Evolutionary conservation across 1,140 invertebrate genomes (phyloP).

Genomic region (Cryptotermes secundus): DNA sequence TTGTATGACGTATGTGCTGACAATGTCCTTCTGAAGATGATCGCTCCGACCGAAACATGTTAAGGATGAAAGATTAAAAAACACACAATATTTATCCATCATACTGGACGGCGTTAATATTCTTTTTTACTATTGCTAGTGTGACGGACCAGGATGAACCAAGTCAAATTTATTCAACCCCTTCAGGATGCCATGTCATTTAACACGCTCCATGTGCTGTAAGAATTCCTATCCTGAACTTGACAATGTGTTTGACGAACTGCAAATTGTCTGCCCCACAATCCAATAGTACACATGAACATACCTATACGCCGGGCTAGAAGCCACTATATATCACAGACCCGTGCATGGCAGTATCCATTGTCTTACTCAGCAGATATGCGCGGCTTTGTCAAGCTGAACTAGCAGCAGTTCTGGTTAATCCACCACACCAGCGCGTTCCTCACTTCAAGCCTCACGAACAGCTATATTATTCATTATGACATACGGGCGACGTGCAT

Average conservation of each 20-base stretch:
- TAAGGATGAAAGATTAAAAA: too few relatives aligned
- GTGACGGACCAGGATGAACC: too few relatives aligned
- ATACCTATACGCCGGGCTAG: not conserved
- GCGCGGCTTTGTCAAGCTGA: not conserved
- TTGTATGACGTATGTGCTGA: too few relatives aligned
- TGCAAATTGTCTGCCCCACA: not conserved
- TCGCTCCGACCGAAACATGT: too few relatives aligned
- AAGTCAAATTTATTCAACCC: too few relatives aligned
- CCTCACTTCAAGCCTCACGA: not conserved
- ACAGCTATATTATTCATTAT: slow-evolving; percentile 1
- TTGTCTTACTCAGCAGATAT: not conserved
- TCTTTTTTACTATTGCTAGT: too few relatives aligned
- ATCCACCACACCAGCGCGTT: not conserved
- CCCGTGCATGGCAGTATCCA: not conserved
- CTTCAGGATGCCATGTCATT: too few relatives aligned
- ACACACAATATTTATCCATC: too few relatives aligned
- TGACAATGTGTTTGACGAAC: not conserved
- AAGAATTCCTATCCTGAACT: not conserved
- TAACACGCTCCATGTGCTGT: not conserved
- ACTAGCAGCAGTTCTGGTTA: not conserved
- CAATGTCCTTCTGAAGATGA: too few relatives aligned
- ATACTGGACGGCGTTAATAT: too few relatives aligned
- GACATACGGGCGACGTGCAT: not conserved
- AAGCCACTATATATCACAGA: not conserved
- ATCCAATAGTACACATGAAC: not conserved